phyloP scores from a whole-genome alignment of 2,113 vertebrate genomes.

The Ctenomys sociabilis region DNA sequence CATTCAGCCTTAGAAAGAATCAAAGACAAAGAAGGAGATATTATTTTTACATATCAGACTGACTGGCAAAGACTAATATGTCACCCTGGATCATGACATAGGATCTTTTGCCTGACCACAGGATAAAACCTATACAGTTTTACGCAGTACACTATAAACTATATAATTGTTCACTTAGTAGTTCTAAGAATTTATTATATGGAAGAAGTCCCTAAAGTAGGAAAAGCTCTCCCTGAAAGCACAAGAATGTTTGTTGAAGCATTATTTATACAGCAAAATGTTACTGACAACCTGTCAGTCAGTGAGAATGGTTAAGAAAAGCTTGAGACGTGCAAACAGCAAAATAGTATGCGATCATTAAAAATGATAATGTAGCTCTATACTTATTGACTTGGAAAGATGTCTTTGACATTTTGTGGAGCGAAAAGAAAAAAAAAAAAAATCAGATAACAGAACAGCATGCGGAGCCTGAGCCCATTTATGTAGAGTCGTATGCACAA shows the following conservation, averaged over 20 bases:
- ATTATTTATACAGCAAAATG: conserved; percentile 23
- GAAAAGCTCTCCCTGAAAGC: conserved; percentile 16
- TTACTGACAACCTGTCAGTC: conserved; percentile 1
- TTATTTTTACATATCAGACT: conserved; percentile 30
- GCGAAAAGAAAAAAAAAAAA: not conserved
- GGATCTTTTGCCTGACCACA: not conserved
- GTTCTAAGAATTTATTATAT: conserved; percentile 35
- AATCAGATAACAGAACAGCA: conserved; percentile 40
- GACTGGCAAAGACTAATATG: not conserved
- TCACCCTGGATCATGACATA: conserved; percentile 22
- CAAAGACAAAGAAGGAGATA: conserved; percentile 27
- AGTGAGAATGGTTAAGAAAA: not conserved
- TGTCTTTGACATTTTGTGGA: conserved; percentile 51
- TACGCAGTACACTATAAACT: conserved; percentile 51
- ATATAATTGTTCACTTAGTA: conserved; percentile 12
- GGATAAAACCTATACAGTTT: conserved; percentile 10
- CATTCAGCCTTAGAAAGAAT: not conserved
- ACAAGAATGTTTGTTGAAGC: conserved; percentile 28
- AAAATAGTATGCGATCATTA: conserved; percentile 64
- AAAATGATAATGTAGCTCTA: conserved; percentile 59
- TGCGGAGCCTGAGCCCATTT: not conserved
- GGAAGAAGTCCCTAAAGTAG: not conserved
- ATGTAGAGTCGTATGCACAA: not conserved
- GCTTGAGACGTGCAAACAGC: not conserved
- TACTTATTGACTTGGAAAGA: conserved; percentile 57